phyloP scores from a whole-genome alignment of 2,797 vertebrate genomes.

The Sparus aurata region DNA sequence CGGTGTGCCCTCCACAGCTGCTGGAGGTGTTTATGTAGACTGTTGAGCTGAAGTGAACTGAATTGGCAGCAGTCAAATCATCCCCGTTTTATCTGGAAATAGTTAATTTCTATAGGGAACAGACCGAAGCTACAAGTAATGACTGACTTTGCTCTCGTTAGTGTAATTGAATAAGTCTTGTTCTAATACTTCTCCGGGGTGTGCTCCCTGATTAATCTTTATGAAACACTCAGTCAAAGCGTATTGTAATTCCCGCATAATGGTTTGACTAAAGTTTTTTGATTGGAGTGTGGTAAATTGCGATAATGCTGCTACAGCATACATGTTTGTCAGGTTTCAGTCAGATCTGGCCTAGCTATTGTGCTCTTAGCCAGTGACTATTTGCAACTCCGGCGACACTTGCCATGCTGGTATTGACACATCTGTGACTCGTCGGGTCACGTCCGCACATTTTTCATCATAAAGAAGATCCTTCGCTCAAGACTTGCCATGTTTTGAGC shows the following conservation, averaged over 20 bases:
- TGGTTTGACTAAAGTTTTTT: neutral
- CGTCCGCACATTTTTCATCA: neutral
- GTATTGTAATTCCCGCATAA: neutral
- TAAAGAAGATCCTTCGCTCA: neutral
- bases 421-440: neutral
- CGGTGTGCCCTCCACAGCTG: neutral
- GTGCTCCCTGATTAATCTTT: constrained; percentile 13
- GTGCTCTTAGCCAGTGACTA: neutral
- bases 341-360: neutral
- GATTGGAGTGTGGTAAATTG: neutral
- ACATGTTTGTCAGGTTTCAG: neutral
- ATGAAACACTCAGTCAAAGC: neutral
- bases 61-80: neutral
- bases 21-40: neutral
- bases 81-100: neutral
- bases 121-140: constrained; percentile 17
- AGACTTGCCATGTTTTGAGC: neutral
- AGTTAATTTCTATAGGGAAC: constrained; percentile 8
- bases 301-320: neutral
- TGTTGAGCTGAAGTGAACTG: constrained; percentile 3
- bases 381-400: constrained; percentile 9
- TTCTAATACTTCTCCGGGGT: constrained; percentile 19
- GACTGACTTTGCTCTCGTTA: neutral
- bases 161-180: constrained; percentile 27
- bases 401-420: neutral